Evolutionary conservation across 2,797 vertebrate species (phyloP), one percentile per base, ranked within the genome.

Genomic region (Microcaecilia unicolor): DNA sequence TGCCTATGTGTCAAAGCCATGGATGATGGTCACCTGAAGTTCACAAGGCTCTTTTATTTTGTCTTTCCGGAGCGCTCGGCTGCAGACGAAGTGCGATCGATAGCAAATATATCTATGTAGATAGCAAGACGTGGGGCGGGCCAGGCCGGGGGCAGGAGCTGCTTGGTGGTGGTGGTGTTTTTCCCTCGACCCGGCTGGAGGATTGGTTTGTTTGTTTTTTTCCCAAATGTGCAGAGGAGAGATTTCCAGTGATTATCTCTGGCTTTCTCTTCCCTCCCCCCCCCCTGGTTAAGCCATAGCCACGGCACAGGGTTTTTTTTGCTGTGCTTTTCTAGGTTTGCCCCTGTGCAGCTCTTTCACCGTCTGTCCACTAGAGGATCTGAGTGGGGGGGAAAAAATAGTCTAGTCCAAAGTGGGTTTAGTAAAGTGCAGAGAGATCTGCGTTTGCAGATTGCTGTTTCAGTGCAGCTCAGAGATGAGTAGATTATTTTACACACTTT

Each of bases 11-110:
- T 82, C 76, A 80, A 83, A 85, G 89, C 86, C 79, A 73, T 71
- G 85, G 81, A 87, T 91, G n/a, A n/a, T n/a, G 91, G 92, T 94
- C 91, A 93, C 86, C 89, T 90, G 88, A 92, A 95, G 90, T 97
- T 97, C 90, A 93, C 46, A 51, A 44, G 80, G 83, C 48, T 48
- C 44, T 44, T 61, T 58, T 52, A 58, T 64, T 54, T 56, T 64
- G n/a, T 64, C 53, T 53, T 58, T 64, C 82, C 76, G 86, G 78
- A 77, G 80, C 74, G 73, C 77, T 86, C 81, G 81, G 67, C 66
- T 81, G 88, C 88, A 87, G 89, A n/a, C 86, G 67, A 80, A 84
- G 83, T 67, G 56, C 81, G 72, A 86, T 88, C 83, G 72, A 88
- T 86, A 77, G 67, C 72, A 31, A 44, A 40, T 51, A 31, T 35